Evolutionary conservation across 2,113 vertebrate genomes (phyloP).

Genomic region (Pristiophorus japonicus): DNA sequence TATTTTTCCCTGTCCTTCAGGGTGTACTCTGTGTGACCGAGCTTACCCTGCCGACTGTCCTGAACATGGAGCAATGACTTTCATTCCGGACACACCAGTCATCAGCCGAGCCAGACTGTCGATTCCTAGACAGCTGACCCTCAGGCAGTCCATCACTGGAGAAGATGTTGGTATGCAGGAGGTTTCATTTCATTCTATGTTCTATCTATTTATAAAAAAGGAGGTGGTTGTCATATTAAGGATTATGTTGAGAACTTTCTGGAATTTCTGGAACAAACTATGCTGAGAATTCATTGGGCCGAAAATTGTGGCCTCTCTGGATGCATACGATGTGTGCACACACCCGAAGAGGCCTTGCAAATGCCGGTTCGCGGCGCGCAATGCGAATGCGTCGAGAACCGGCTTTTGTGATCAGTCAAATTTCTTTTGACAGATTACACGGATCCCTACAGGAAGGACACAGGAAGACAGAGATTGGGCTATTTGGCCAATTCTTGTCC

Average conservation of each 20-base stretch:
- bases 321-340: no score
- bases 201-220: background rate
- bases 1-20: slow-evolving; percentile 50
- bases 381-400: no score
- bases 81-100: slow-evolving; percentile 83
- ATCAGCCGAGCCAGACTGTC: slow-evolving; percentile 90
- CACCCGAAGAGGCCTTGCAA: no score
- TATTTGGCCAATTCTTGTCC: no score
- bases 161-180: slow-evolving; percentile 69
- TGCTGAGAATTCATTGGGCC: background rate
- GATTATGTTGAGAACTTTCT: background rate
- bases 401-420: no score
- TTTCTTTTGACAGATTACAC: no score
- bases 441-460: no score
- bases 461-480: no score
- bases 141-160: slow-evolving; percentile 79
- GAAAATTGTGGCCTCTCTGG: background rate
- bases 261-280: background rate
- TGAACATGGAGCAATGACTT: slow-evolving; percentile 88
- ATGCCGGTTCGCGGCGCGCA: no score
- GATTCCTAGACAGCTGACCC: slow-evolving; percentile 80
- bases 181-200: background rate
- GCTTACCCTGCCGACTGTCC: slow-evolving; percentile 92
- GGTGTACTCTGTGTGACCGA: slow-evolving; percentile 94
- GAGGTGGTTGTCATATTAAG: slow-evolving; percentile 20